Conservation (phyloP, 2,113 vertebrate genomes). For the Amblyopsis rosae region DNA sequence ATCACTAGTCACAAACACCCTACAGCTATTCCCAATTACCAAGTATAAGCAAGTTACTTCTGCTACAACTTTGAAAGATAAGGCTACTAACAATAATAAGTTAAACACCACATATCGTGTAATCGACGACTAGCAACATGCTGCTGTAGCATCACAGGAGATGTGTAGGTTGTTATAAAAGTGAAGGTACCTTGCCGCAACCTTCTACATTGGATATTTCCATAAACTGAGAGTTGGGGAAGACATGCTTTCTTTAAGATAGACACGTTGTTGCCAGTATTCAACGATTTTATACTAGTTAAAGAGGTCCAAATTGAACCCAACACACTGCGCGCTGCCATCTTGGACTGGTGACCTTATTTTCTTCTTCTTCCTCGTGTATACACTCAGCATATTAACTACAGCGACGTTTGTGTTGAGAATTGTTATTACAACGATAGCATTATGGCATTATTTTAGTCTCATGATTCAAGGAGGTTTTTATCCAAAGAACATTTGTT, state of each 20-base stretch:
- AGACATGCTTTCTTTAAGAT: conserved; percentile 17
- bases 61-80: not conserved
- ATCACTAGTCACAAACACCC: not conserved
- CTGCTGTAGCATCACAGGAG: not conserved
- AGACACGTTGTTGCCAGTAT: not conserved
- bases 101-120: too few species aligned
- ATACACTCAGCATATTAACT: conserved; percentile 13
- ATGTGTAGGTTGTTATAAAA: not conserved
- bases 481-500: too few species aligned
- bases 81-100: too few species aligned
- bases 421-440: not conserved
- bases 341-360: conserved; percentile 57
- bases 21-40: not conserved
- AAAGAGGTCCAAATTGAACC: conserved; percentile 54
- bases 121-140: conserved; percentile 1
- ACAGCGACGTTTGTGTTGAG: conserved; percentile 18
- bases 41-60: too few species aligned
- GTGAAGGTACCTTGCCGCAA: conserved; percentile 68
- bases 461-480: too few species aligned
- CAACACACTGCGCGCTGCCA: conserved; percentile 66
- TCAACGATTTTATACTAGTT: conserved; percentile 27
- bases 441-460: not conserved
- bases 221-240: conserved; percentile 41
- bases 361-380: conserved; percentile 31
- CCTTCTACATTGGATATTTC: conserved; percentile 58